A percentile compares a stretch with the other conserved stretches of the same genome.
These are phyloP conservation scores for Eretmocerus hayati DNA, from an alignment of 2,888 invertebrate species.

Conservation along the genomic window DNA sequence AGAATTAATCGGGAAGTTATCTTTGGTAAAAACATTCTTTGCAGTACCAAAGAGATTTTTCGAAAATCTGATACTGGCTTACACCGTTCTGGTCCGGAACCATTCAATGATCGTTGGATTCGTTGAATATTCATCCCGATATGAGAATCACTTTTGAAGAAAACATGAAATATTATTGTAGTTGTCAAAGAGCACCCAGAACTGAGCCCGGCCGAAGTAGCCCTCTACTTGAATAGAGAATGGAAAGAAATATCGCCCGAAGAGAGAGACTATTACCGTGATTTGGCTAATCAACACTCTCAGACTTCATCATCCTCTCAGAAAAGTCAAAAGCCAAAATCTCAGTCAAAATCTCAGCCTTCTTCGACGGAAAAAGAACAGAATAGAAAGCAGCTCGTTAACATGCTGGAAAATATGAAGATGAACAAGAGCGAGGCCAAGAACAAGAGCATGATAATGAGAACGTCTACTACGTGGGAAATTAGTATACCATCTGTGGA, in stretches of 20 bases:
- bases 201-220: conserved; percentile 41
- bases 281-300: conserved; percentile 24
- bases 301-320: not conserved
- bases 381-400: conserved; percentile 33
- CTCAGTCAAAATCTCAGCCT: conserved; percentile 17
- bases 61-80: too few relatives aligned
- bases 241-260: conserved; percentile 43
- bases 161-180: conserved; percentile 17
- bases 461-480: conserved; percentile 32
- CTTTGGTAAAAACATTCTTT: too few relatives aligned
- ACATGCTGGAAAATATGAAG: conserved; percentile 36
- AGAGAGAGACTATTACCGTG: conserved; percentile 41
- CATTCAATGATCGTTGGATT: too few relatives aligned
- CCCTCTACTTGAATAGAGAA: conserved; percentile 36
- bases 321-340: conserved; percentile 15
- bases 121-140: too few relatives aligned
- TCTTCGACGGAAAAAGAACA: conserved; percentile 22
- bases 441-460: conserved; percentile 27
- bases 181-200: conserved; percentile 36
- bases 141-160: not conserved
- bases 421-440: conserved; percentile 24
- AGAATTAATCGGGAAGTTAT: too few relatives aligned
- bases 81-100: too few relatives aligned
- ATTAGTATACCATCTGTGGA: conserved; percentile 28
- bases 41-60: too few relatives aligned